Evolutionary conservation across 2,888 invertebrate species (phyloP).

Genomic region (Brachyptera risi): DNA sequence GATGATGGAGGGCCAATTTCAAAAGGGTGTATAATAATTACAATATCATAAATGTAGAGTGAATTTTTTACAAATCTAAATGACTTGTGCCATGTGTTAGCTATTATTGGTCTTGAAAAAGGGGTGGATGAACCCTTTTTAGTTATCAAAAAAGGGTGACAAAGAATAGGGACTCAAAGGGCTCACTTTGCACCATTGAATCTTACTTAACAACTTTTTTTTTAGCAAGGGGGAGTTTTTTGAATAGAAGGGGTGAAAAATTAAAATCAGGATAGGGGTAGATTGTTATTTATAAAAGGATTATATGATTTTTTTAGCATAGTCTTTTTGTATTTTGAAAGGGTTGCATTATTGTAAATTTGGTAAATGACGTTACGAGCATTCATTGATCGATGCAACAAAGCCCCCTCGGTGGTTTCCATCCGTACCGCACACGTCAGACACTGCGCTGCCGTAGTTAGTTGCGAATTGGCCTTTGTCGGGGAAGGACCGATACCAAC

Average conservation of each 20-base stretch:
- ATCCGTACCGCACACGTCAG: slow-evolving; percentile 22
- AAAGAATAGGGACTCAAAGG: not conserved
- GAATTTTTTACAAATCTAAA: not conserved
- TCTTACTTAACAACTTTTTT: slow-evolving; percentile 19
- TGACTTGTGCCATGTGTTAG: not conserved
- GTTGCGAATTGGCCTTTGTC: slow-evolving; percentile 22
- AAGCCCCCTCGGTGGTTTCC: slow-evolving; percentile 16
- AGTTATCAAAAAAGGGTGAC: not conserved
- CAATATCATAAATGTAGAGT: not conserved
- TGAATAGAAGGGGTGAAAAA: slow-evolving; percentile 25
- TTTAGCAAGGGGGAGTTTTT: slow-evolving; percentile 14
- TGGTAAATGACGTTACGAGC: slow-evolving; percentile 23
- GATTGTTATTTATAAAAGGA: slow-evolving; percentile 21
- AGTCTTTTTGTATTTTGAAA: slow-evolving; percentile 15
- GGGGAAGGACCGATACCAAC: slow-evolving; percentile 16
- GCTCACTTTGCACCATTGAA: slow-evolving; percentile 18
- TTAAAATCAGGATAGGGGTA: slow-evolving; percentile 21
- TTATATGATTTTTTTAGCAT: slow-evolving; percentile 18
- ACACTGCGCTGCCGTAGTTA: slow-evolving; percentile 22
- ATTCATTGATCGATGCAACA: slow-evolving; percentile 24
- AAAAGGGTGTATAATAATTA: slow-evolving; percentile 6
- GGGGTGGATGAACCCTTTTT: not conserved
- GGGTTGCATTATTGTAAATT: slow-evolving; percentile 28
- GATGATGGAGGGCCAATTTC: not conserved
- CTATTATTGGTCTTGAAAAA: not conserved